A percentile compares a stretch with the other conserved stretches of the same genome.
Conservation (phyloP, 2,113 vertebrate genomes). For the Ornithorhynchus anatinus region DNA sequence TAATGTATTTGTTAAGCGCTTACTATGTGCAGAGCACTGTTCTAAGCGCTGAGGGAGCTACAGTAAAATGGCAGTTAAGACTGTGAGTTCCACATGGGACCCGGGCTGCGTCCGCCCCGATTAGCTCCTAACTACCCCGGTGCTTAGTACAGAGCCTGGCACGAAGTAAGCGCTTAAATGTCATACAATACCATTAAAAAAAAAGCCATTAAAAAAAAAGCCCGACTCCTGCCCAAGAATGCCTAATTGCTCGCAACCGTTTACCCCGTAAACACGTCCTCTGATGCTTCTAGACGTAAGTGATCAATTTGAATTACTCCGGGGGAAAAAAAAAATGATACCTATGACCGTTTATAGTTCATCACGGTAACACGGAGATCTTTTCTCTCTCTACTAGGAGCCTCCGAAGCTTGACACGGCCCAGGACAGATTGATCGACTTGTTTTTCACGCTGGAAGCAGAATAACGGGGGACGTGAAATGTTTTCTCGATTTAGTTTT, state of each 20-base stretch:
- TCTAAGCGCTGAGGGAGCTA: too few relatives aligned
- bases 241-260: constrained; percentile 12
- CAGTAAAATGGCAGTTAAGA: too few relatives aligned
- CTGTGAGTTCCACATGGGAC: too few relatives aligned
- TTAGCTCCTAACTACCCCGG: too few relatives aligned
- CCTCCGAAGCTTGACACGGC: constrained; percentile 42
- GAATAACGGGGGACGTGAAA: constrained; percentile 56
- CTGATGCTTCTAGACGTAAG: constrained; percentile 54
- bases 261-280: constrained; percentile 39
- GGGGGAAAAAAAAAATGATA: constrained; percentile 60
- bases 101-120: too few relatives aligned
- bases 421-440: constrained; percentile 58
- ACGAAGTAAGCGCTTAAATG: too few relatives aligned
- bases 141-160: too few relatives aligned
- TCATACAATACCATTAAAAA: too few relatives aligned
- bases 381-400: constrained; percentile 28
- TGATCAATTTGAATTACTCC: constrained; percentile 62
- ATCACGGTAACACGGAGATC: constrained; percentile 57
- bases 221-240: constrained; percentile 32
- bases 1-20: too few relatives aligned
- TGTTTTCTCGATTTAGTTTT: constrained; percentile 58
- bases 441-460: constrained; percentile 58
- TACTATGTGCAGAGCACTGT: too few relatives aligned
- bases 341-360: constrained; percentile 54
- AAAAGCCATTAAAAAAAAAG: too few relatives aligned